Evolutionary conservation across 2,888 invertebrate genomes (phyloP).

Genomic region (Microdon myrmicae): DNA sequence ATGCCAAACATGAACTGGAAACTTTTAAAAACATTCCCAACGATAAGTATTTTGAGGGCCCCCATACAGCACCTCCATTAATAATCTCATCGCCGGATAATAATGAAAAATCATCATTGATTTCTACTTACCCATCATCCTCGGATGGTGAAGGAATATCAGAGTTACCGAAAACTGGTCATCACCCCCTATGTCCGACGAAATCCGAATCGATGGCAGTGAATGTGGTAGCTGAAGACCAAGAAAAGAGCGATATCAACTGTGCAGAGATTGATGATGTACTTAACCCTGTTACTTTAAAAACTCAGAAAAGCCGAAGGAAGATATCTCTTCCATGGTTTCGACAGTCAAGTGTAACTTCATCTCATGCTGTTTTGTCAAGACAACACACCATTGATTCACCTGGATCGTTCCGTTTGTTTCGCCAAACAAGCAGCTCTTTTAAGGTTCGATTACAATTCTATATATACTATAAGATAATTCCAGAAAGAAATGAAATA

Average conservation of each 20-base stretch:
- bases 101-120: conserved; percentile 39
- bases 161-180: conserved; percentile 45
- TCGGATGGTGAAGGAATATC: conserved; percentile 41
- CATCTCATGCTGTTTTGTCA: conserved; percentile 78
- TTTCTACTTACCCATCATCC: conserved; percentile 38
- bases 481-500: background rate
- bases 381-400: conserved; percentile 92
- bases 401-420: conserved; percentile 84
- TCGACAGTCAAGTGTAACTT: conserved; percentile 80
- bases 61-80: conserved; percentile 39
- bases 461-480: background rate
- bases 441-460: conserved; percentile 63
- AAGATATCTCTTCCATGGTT: conserved; percentile 93
- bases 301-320: conserved; percentile 78
- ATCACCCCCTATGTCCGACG: conserved; percentile 45
- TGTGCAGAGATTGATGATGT: conserved; percentile 23
- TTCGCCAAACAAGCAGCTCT: conserved; percentile 70
- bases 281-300: conserved; percentile 56
- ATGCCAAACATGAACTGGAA: conserved; percentile 50
- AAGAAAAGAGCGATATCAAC: conserved; percentile 26
- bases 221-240: conserved; percentile 37
- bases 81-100: conserved; percentile 36
- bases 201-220: conserved; percentile 49
- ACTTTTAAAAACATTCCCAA: conserved; percentile 31
- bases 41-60: conserved; percentile 35